Evolutionary conservation across 2,797 vertebrate species (phyloP), one percentile per base, ranked within the genome.

Genomic region (Pantherophis alleghaniensis): DNA sequence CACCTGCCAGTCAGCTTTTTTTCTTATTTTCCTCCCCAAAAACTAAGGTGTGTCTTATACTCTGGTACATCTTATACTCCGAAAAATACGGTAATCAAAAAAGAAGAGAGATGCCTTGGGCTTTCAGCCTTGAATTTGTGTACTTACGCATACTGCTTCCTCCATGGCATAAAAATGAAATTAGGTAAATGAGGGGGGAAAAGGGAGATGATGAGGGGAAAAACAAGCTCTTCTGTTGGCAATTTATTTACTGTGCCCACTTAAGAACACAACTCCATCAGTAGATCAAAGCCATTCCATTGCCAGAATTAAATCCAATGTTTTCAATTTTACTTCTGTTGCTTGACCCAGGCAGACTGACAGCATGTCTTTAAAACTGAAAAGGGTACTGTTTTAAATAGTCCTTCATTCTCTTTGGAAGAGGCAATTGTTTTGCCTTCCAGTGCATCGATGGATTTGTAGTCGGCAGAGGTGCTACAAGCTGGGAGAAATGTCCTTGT

Each of bases 371-470:
- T 99, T 98, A 99, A 97, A 99, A 98, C 93, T 98, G 99, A 97
- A 99, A 99, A 47, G 99, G 99, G 94, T 99, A 99, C 95, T 99
- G 98, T 97, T 98, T 98, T 94, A 99, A 95, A 97, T 98, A 99
- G 57, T 98, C 98, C 7, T 98, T 97, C 97, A 99, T 98, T 79
- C 98, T 98, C 93, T 97, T 97, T 0, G 99, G 99, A 92, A 99
- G 98, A 0, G 99, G 98, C 90, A 99, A 98, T 95, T 97, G 98
- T 87, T 98, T 98, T 2, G 98, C 0, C 96, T 24, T 0, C 97
- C 96, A 1, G 98, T 98, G 89, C 98, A 97, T 92, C 96, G 98
- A 98, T 99, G 99, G 93, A 99, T 99, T 95, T 97, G 96, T 7
- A 99, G 98, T 26, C 99, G 98, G 91, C 99, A 98, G 37, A 99